Evolutionary conservation across 2,113 vertebrate genomes (phyloP).

Genomic region (Scopus umbretta): DNA sequence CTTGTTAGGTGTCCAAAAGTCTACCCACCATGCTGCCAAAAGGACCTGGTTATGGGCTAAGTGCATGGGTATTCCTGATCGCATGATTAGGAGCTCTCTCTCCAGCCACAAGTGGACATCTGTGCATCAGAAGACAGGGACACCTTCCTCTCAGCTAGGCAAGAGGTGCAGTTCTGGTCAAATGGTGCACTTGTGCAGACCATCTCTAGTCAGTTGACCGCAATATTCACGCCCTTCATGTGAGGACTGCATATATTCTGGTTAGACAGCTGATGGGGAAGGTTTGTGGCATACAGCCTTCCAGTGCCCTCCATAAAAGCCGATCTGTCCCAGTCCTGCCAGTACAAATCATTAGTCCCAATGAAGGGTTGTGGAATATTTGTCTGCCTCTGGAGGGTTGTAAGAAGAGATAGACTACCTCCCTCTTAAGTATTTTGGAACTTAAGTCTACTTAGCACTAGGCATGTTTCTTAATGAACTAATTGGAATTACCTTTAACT

Average conservation of each 20-base stretch:
- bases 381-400: background rate
- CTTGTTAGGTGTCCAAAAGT: background rate
- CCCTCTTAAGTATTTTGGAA: background rate
- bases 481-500: background rate
- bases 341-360: background rate
- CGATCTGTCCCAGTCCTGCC: background rate
- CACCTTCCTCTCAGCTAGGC: background rate
- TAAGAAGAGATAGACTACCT: background rate
- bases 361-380: background rate
- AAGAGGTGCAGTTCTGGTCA: background rate
- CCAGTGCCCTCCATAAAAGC: background rate
- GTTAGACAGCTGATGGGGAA: background rate
- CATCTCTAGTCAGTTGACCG: background rate
- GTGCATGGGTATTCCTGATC: background rate
- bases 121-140: background rate
- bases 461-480: background rate
- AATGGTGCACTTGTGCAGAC: background rate
- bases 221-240: background rate
- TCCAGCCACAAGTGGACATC: background rate
- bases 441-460: background rate
- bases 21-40: background rate
- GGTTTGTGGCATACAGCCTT: background rate
- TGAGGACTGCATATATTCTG: background rate
- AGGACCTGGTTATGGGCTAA: background rate
- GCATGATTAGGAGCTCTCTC: background rate